A percentile compares a stretch with the other conserved stretches of the same genome.
phyloP scores from a whole-genome alignment of 2,888 invertebrate genomes.

The Baccha elongata region DNA sequence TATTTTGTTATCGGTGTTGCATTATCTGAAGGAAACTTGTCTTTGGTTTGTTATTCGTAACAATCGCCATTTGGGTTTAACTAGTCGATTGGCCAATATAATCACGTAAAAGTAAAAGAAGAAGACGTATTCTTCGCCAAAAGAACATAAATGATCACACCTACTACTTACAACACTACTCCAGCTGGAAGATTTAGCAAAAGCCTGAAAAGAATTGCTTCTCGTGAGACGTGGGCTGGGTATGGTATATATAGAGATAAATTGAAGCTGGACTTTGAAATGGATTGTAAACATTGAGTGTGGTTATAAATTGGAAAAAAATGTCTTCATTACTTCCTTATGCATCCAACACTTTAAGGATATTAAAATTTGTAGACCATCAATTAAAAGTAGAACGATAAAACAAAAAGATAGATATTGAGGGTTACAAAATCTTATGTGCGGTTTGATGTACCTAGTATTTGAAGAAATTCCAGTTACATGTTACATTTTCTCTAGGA shows the following conservation, averaged over 20 bases:
- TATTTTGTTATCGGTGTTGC: slow-evolving; percentile 51
- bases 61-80: slow-evolving; percentile 55
- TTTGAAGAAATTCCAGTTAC: slow-evolving; percentile 1
- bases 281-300: slow-evolving; percentile 52
- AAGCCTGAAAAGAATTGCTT: background rate
- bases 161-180: slow-evolving; percentile 33
- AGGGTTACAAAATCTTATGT: slow-evolving; percentile 3
- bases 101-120: slow-evolving; percentile 33
- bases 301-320: background rate
- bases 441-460: background rate
- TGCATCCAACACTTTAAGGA: background rate
- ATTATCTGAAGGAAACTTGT: slow-evolving; percentile 56
- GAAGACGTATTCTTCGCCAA: slow-evolving; percentile 50
- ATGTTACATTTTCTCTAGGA: too few species aligned
- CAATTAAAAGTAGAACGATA: slow-evolving; percentile 42
- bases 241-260: background rate
- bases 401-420: slow-evolving; percentile 11
- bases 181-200: background rate
- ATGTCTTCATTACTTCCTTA: slow-evolving; percentile 47
- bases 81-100: slow-evolving; percentile 46
- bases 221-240: background rate
- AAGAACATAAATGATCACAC: slow-evolving; percentile 69
- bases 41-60: slow-evolving; percentile 21
- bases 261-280: background rate
- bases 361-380: slow-evolving; percentile 22